Evolutionary conservation across 2,888 invertebrate genomes (phyloP).

Genomic region (Eupithecia subumbrata): DNA sequence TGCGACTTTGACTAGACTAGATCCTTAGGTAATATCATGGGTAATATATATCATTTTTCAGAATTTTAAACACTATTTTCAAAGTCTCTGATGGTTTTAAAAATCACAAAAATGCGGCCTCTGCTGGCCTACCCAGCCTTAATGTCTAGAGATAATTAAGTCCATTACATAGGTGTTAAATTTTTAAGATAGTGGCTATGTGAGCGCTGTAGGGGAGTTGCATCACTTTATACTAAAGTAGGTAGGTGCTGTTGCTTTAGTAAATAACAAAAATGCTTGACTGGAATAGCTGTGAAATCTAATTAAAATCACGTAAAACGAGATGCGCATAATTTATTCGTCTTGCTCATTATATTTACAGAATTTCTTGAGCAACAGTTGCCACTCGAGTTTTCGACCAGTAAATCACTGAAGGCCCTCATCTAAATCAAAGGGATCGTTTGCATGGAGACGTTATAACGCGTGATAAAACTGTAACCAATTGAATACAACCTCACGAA

Average conservation of each 20-base stretch:
- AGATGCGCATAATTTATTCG: not conserved
- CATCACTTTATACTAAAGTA: not conserved
- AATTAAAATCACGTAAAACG: not conserved
- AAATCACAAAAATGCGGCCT: too few relatives aligned
- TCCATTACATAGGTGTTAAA: too few relatives aligned
- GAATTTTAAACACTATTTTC: too few relatives aligned
- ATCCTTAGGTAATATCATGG: too few relatives aligned
- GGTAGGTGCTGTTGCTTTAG: not conserved
- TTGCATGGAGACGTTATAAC: conserved; percentile 34
- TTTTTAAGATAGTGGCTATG: too few relatives aligned
- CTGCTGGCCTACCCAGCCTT: too few relatives aligned
- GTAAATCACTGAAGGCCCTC: conserved; percentile 5
- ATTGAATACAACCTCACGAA: conserved; percentile 38
- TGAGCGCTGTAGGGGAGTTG: not conserved
- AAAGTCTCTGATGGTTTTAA: too few relatives aligned
- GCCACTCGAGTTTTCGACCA: not conserved
- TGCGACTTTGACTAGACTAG: too few relatives aligned
- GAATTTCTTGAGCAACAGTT: not conserved
- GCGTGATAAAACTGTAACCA: conserved; percentile 37
- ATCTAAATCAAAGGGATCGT: conserved; percentile 25
- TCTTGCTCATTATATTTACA: not conserved
- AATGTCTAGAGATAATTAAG: too few relatives aligned
- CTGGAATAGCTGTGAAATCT: not conserved
- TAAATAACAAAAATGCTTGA: not conserved
- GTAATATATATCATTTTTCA: too few relatives aligned